Conservation (phyloP, 2,797 vertebrate species). For the Anguilla megastoma region DNA sequence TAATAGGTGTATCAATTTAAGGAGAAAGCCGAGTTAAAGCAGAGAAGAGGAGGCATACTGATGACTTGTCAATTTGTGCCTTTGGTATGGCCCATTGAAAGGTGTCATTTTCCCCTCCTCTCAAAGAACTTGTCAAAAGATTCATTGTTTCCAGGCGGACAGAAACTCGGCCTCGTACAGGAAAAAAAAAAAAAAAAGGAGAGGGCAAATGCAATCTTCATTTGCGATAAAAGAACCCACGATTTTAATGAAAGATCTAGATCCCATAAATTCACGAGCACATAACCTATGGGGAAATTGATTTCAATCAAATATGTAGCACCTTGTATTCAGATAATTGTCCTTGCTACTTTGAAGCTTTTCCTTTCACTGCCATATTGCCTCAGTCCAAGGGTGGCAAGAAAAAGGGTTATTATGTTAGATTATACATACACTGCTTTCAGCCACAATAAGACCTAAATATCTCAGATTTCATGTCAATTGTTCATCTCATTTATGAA, state of each 20-base stretch:
- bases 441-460: neutral
- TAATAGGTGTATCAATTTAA: slow-evolving; percentile 22
- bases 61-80: neutral
- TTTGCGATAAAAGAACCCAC: neutral
- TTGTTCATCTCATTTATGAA: neutral
- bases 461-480: too few relatives aligned
- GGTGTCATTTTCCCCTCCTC: neutral
- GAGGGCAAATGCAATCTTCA: neutral
- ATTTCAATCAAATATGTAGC: neutral
- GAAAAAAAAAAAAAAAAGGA: neutral
- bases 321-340: neutral
- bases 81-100: neutral
- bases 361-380: neutral
- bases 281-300: neutral
- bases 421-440: neutral
- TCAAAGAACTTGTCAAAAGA: neutral
- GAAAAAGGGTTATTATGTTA: neutral
- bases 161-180: neutral
- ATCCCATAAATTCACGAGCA: neutral
- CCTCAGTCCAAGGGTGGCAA: neutral
- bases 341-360: neutral
- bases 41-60: neutral
- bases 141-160: neutral
- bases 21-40: neutral
- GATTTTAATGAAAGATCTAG: neutral